phyloP scores from a whole-genome alignment of 2,797 vertebrate genomes.

The Leptatherina wallacei region DNA sequence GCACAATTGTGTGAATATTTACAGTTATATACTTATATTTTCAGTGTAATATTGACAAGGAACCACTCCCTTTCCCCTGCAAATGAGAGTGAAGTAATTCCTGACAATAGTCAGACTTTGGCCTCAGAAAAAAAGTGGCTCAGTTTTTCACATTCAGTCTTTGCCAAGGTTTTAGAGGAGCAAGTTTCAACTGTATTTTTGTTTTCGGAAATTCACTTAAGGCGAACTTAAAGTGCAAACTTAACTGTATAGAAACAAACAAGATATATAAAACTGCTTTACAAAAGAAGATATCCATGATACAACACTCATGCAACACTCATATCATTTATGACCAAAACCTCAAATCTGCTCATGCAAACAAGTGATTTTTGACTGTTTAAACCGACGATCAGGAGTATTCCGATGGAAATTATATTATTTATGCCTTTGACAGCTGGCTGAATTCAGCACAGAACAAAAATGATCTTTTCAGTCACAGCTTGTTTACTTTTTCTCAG shows the following conservation, averaged over 20 bases:
- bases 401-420: not conserved
- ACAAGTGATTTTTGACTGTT: not conserved
- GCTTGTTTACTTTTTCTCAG: slow-evolving; percentile 12
- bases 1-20: not conserved
- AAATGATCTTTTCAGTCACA: slow-evolving; percentile 29
- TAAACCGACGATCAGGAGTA: not conserved
- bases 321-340: not conserved
- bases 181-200: not conserved
- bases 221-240: not conserved
- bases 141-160: not conserved
- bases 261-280: not conserved
- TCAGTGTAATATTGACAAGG: not conserved
- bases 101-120: not conserved
- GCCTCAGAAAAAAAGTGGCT: not conserved
- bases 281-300: not conserved
- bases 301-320: not conserved
- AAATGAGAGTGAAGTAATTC: not conserved
- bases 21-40: not conserved
- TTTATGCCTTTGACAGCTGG: not conserved
- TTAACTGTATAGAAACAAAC: no score
- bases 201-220: not conserved
- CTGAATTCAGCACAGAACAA: slow-evolving; percentile 18
- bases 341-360: not conserved
- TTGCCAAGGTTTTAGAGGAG: not conserved
- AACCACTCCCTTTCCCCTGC: not conserved